These are phyloP conservation scores for Stegodyphus mimosarum DNA, from an alignment of 1,140 invertebrate species.

Conservation along the genomic window DNA sequence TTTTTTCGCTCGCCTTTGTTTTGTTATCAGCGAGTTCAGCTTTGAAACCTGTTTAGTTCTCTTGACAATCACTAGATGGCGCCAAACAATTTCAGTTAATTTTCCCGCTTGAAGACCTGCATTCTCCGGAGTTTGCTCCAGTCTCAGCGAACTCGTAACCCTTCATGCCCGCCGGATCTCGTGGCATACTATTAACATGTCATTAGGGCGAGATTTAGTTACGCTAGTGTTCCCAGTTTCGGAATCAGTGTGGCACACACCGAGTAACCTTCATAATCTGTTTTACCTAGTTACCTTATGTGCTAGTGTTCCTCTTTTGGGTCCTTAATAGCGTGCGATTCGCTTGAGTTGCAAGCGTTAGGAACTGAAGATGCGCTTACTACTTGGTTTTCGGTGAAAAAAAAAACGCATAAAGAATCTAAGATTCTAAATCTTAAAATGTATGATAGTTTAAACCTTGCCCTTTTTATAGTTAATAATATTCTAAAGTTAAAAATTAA, in stretches of 20 bases:
- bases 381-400: too few species aligned
- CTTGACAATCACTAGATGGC: background rate
- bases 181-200: slow-evolving; percentile 28
- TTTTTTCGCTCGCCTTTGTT: too few species aligned
- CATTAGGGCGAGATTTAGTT: slow-evolving; percentile 49
- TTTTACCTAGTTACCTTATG: slow-evolving; percentile 56
- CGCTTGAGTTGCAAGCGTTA: too few species aligned
- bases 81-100: background rate
- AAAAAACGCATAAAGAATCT: too few species aligned
- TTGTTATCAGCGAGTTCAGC: too few species aligned
- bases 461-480: too few species aligned
- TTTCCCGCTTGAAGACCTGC: background rate
- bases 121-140: background rate
- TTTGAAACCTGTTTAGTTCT: too few species aligned
- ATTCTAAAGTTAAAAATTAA: too few species aligned
- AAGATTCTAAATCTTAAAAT: too few species aligned
- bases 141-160: slow-evolving; percentile 1
- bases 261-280: slow-evolving; percentile 37
- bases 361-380: too few species aligned
- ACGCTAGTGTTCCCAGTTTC: slow-evolving; percentile 37
- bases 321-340: background rate
- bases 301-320: slow-evolving; percentile 45
- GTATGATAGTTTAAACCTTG: too few species aligned
- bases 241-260: too few species aligned
- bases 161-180: slow-evolving; percentile 7